Conservation (phyloP, 1,140 invertebrate species). For the Halictus rubicundus region DNA sequence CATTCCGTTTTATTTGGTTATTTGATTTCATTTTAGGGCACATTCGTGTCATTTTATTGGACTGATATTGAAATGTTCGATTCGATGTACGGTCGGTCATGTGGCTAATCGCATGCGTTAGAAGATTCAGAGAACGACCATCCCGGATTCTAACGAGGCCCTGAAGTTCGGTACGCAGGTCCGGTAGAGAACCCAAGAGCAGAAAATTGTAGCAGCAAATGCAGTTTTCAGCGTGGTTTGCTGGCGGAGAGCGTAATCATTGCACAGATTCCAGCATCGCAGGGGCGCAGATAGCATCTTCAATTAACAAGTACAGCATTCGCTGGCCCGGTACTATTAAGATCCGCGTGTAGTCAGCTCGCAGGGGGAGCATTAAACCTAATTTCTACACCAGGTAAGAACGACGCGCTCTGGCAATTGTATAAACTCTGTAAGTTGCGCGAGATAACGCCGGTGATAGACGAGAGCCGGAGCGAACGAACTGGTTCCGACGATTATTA, state of each 20-base stretch:
- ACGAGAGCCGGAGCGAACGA: too few relatives aligned
- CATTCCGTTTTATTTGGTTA: too few relatives aligned
- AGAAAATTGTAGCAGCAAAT: not conserved
- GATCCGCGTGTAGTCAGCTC: not conserved
- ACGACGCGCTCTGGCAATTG: not conserved
- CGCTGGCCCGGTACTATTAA: not conserved
- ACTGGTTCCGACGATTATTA: too few relatives aligned
- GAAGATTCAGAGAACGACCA: not conserved
- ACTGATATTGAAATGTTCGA: too few relatives aligned
- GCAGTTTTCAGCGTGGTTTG: not conserved
- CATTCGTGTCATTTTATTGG: too few relatives aligned
- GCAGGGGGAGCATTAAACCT: not conserved
- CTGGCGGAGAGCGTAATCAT: not conserved
- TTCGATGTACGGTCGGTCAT: too few relatives aligned
- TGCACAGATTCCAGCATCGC: not conserved
- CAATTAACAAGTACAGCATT: not conserved
- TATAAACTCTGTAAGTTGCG: not conserved
- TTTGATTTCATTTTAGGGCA: too few relatives aligned
- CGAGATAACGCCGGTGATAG: not conserved
- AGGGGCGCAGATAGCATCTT: not conserved
- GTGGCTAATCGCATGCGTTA: too few relatives aligned
- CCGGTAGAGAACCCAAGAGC: too few relatives aligned
- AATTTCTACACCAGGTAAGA: not conserved
- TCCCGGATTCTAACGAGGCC: too few relatives aligned
- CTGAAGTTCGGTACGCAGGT: too few relatives aligned